phyloP scores from a whole-genome alignment of 2,113 vertebrate species.

The Symphodus melops region DNA sequence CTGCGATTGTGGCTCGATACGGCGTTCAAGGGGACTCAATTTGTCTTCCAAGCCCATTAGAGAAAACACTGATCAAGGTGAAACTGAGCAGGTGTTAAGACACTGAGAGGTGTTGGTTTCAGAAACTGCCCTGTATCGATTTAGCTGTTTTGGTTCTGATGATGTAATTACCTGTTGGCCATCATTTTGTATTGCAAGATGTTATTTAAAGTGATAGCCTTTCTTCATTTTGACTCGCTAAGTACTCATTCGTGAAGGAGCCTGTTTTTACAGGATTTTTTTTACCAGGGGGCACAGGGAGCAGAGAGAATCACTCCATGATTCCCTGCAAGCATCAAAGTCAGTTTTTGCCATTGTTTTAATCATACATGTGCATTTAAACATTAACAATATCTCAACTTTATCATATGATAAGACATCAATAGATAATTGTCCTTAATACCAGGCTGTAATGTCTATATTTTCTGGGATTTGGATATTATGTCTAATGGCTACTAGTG shows the following conservation, averaged over 20 bases:
- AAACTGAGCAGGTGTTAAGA: slow-evolving; percentile 45
- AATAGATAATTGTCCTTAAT: too few relatives aligned
- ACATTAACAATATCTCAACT: too few relatives aligned
- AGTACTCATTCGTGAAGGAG: not conserved
- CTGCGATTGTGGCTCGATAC: slow-evolving; percentile 37
- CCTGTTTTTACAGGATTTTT: not conserved
- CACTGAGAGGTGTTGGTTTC: not conserved
- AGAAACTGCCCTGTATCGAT: slow-evolving; percentile 14
- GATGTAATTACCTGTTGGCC: not conserved
- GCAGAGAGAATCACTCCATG: too few relatives aligned
- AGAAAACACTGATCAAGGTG: slow-evolving; percentile 38
- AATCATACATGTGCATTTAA: too few relatives aligned
- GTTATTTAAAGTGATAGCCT: not conserved
- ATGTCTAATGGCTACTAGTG: too few relatives aligned
- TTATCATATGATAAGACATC: too few relatives aligned
- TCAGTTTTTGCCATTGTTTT: too few relatives aligned
- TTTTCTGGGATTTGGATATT: too few relatives aligned
- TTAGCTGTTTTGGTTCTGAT: not conserved
- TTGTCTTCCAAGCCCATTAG: slow-evolving; percentile 41
- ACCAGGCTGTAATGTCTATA: too few relatives aligned
- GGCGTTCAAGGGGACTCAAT: slow-evolving; percentile 20
- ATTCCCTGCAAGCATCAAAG: too few relatives aligned
- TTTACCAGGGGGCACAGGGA: too few relatives aligned
- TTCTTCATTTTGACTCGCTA: not conserved
- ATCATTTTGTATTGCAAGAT: slow-evolving; percentile 4